phyloP scores from a whole-genome alignment of 2,113 vertebrate genomes.

The Perca fluviatilis region DNA sequence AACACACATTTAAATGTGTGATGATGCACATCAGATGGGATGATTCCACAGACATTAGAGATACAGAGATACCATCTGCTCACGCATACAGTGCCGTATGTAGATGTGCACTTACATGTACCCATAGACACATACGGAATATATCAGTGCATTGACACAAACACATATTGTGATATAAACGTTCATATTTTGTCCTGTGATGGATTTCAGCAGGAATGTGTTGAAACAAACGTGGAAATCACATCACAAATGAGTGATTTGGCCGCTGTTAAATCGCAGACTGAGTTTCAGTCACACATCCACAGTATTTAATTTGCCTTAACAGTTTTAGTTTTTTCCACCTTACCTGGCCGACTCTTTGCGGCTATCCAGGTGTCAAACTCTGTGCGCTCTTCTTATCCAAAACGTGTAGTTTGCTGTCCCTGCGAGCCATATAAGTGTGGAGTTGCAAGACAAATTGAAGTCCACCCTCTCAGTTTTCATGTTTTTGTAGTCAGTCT shows the following conservation, averaged over 20 bases:
- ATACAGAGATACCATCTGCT: not conserved
- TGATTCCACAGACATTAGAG: not conserved
- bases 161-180: not conserved
- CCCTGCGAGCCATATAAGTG: not conserved
- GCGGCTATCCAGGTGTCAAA: slow-evolving; percentile 1
- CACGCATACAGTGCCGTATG: not conserved
- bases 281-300: not conserved
- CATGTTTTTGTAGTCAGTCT: slow-evolving; percentile 21
- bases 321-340: not conserved
- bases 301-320: not conserved
- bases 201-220: not conserved
- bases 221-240: not conserved
- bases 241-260: not conserved
- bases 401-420: not conserved
- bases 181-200: not conserved
- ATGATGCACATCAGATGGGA: not conserved
- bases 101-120: not conserved
- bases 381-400: slow-evolving; percentile 1
- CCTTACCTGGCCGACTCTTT: slow-evolving; percentile 13
- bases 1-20: not conserved
- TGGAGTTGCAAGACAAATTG: not conserved
- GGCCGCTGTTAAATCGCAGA: too few relatives aligned
- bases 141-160: too few relatives aligned
- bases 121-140: not conserved
- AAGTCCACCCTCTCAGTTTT: not conserved